Evolutionary conservation across 2,797 vertebrate genomes (phyloP).

Genomic region (Danio aesculapii): DNA sequence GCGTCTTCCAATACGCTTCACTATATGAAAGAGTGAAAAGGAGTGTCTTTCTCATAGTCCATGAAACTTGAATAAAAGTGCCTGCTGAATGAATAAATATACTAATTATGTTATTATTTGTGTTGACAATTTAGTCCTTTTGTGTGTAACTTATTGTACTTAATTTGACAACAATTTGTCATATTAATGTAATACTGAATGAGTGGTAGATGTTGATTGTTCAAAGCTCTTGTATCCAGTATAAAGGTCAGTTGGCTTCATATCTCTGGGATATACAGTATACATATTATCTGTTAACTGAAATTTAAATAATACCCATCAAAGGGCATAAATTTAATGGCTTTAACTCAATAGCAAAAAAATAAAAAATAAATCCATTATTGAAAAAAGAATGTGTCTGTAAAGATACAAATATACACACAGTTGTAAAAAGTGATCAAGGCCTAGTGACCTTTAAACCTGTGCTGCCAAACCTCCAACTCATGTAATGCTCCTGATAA

Average conservation of each 20-base stretch:
- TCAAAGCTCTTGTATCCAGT: constrained; percentile 6
- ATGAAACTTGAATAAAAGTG: not conserved
- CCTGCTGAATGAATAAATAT: not conserved
- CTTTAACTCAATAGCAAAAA: not conserved
- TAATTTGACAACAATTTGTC: not conserved
- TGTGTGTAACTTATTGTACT: not conserved
- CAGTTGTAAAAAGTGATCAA: constrained; percentile 3
- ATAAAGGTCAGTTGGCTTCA: constrained; percentile 20
- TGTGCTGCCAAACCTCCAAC: constrained; percentile 30
- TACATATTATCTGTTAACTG: not conserved
- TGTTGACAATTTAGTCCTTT: not conserved
- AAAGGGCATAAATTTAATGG: not conserved
- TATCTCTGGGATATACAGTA: not conserved
- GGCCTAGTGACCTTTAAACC: constrained; percentile 58
- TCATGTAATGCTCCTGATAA: constrained; percentile 44
- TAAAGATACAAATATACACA: not conserved
- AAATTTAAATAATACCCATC: not conserved
- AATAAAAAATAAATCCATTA: not conserved
- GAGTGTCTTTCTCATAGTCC: not conserved
- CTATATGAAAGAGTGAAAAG: constrained; percentile 24
- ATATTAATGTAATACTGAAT: not conserved
- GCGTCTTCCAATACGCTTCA: constrained; percentile 62
- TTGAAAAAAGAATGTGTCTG: not conserved
- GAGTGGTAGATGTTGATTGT: not conserved
- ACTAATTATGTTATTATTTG: not conserved